These are phyloP conservation scores for Catalaphyllia jardinei DNA, from an alignment of 64 coral and sea anemone species.

Conservation along the genomic window DNA sequence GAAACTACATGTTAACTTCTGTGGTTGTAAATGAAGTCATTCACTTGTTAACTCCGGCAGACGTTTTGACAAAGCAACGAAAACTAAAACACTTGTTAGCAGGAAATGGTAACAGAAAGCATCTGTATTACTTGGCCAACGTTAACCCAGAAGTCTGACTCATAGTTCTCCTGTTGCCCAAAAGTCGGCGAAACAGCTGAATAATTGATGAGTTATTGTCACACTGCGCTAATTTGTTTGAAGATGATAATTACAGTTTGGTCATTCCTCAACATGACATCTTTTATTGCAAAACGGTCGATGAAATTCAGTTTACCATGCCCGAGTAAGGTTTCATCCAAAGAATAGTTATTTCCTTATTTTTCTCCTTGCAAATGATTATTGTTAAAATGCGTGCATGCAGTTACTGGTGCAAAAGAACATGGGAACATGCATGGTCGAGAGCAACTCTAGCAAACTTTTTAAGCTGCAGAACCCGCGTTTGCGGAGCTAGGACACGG, in stretches of 20 bases:
- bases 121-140: no score
- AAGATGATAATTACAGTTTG: not conserved
- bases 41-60: no score
- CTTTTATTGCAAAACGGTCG: not conserved
- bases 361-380: no score
- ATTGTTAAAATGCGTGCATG: no score
- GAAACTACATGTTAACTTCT: no score
- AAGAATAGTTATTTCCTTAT: not conserved
- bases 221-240: not conserved
- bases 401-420: not conserved
- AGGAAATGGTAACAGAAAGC: no score
- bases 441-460: no score
- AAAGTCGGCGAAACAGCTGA: not conserved
- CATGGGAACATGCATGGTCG: not conserved
- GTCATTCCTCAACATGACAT: not conserved
- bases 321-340: not conserved
- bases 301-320: not conserved
- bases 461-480: not conserved
- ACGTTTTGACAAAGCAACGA: no score
- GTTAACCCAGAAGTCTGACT: not conserved
- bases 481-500: not conserved
- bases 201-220: conserved; percentile 2
- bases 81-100: no score
- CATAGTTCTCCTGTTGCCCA: not conserved
- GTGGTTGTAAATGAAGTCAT: no score